These are phyloP conservation scores for Nycticebus coucang DNA, from an alignment of 2,113 vertebrate species.

Conservation along the genomic window DNA sequence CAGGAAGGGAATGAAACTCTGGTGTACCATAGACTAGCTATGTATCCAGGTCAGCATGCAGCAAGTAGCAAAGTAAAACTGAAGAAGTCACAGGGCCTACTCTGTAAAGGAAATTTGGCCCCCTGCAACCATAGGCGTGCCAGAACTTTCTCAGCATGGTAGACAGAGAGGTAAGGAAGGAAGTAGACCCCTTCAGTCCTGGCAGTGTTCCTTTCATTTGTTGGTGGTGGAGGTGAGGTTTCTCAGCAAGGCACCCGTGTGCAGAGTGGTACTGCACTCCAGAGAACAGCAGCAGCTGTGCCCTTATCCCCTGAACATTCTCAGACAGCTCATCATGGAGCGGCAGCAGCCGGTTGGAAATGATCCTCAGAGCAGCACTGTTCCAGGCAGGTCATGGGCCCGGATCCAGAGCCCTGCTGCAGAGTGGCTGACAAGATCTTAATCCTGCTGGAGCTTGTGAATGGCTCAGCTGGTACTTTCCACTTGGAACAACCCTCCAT, in stretches of 20 bases:
- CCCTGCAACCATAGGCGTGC: background rate
- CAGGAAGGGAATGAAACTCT: background rate
- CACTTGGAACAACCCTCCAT: background rate
- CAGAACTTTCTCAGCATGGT: background rate
- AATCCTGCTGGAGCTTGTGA: background rate
- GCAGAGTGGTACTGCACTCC: background rate
- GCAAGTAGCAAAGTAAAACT: background rate
- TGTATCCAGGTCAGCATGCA: background rate
- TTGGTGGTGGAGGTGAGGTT: background rate
- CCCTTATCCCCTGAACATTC: background rate
- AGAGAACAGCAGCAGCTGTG: background rate
- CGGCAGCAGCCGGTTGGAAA: background rate
- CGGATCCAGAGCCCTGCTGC: background rate
- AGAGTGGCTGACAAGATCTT: background rate
- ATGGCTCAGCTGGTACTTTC: background rate
- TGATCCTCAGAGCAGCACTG: background rate
- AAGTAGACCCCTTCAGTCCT: background rate
- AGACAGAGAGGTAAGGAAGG: background rate
- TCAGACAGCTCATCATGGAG: conserved; percentile 23
- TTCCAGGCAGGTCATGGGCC: background rate
- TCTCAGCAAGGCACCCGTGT: background rate
- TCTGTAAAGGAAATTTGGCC: background rate
- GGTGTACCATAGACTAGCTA: background rate
- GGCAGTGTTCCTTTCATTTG: background rate
- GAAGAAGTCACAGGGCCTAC: background rate